Evolutionary conservation across 1,140 invertebrate genomes (phyloP).

Genomic region (Himalopsyche phryganea): DNA sequence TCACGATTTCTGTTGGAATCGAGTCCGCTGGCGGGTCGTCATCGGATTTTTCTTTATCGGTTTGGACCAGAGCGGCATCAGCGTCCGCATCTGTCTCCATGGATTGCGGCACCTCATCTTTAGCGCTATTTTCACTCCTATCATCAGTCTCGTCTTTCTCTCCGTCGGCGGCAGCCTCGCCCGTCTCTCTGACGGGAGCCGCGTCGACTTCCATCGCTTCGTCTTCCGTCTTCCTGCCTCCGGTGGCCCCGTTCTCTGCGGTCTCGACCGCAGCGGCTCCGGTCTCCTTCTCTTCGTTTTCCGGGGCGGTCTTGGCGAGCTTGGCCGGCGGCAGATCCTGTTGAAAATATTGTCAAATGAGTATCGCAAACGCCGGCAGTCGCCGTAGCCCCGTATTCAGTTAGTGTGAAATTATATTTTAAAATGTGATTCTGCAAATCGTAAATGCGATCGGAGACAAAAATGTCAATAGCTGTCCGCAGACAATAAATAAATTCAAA

Average conservation of each 20-base stretch:
- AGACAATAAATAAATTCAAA: too few relatives aligned
- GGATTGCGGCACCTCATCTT: constrained; percentile 23
- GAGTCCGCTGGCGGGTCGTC: too few relatives aligned
- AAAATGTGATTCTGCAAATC: too few relatives aligned
- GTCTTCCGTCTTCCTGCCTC: neutral
- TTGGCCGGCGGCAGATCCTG: constrained; percentile 28
- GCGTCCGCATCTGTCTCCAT: constrained; percentile 25
- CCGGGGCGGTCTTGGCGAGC: constrained; percentile 17
- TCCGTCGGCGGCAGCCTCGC: constrained; percentile 15
- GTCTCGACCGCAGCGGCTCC: neutral
- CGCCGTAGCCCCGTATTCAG: too few relatives aligned
- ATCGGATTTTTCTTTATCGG: too few relatives aligned
- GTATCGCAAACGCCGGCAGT: too few relatives aligned
- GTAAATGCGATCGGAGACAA: too few relatives aligned
- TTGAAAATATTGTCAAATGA: constrained; percentile 3
- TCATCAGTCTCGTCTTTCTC: constrained; percentile 27
- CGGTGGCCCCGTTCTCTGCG: neutral
- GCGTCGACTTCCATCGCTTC: neutral
- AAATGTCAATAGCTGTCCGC: too few relatives aligned
- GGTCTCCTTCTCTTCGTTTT: neutral
- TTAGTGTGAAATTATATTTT: too few relatives aligned
- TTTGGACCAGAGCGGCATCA: too few relatives aligned
- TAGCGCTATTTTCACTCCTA: constrained; percentile 13
- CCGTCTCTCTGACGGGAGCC: constrained; percentile 1
- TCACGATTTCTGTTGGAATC: too few relatives aligned